Percentiles rank a stretch among this genome's conserved stretches.
phyloP scores from a whole-genome alignment of 2,113 vertebrate genomes.

The Pollimyrus isidori region DNA sequence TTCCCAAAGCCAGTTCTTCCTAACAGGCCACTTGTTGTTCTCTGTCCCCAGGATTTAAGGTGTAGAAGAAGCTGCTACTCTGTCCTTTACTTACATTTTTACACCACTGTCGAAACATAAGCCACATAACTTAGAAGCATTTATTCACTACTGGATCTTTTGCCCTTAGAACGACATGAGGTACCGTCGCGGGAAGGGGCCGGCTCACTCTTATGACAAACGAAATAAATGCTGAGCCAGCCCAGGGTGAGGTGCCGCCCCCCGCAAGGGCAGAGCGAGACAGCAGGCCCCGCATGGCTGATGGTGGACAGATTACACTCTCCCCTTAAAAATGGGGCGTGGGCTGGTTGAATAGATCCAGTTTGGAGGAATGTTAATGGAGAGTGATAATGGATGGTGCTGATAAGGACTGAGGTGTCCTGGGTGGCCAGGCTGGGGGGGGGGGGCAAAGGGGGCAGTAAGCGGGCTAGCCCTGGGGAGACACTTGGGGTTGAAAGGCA shows the following conservation, averaged over 20 bases:
- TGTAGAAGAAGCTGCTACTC: not conserved
- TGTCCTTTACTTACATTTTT: not conserved
- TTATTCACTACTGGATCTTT: not conserved
- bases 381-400: not conserved
- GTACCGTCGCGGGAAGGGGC: not conserved
- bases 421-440: not conserved
- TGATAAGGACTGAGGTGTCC: not conserved
- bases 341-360: not conserved
- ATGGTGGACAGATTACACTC: not conserved
- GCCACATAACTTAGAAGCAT: not conserved
- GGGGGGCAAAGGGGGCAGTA: not conserved
- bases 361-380: constrained; percentile 6
- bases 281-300: not conserved
- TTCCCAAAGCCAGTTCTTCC: not conserved
- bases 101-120: not conserved
- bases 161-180: not conserved
- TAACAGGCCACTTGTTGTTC: not conserved
- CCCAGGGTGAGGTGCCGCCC: not conserved
- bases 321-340: not conserved
- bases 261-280: not conserved
- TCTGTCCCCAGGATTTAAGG: not conserved
- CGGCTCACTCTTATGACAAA: not conserved
- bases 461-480: not conserved
- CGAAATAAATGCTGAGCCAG: not conserved
- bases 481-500: not conserved